A percentile compares a stretch with the other conserved stretches of the same genome.
Conservation (phyloP, 2,797 vertebrate genomes). For the Artibeus lituratus region DNA sequence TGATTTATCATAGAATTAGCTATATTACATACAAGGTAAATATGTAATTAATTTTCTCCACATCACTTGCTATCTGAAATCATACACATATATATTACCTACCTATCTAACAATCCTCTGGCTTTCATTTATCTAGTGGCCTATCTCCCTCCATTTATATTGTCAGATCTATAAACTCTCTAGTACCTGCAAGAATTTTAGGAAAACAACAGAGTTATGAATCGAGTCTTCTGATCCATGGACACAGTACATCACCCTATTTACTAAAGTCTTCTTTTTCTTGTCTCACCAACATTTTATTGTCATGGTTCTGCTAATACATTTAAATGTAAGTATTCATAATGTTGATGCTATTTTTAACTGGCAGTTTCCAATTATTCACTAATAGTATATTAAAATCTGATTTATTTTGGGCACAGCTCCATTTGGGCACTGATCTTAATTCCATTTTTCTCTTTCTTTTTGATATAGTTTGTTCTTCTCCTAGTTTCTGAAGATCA, state of each 20-base stretch:
- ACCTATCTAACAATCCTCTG: background rate
- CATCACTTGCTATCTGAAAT: background rate
- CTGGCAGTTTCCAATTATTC: background rate
- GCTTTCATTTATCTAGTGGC: background rate
- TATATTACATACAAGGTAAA: background rate
- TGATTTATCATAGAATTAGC: background rate
- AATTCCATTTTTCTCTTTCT: background rate
- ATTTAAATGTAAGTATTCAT: background rate
- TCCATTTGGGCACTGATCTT: background rate
- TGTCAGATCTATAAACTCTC: background rate
- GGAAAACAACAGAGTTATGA: background rate
- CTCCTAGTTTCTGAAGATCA: background rate
- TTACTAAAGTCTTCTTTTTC: background rate
- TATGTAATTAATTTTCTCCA: background rate
- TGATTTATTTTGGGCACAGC: background rate
- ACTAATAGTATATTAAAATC: background rate
- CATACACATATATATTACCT: background rate
- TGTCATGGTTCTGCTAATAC: background rate
- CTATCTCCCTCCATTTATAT: background rate
- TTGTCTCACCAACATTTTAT: background rate
- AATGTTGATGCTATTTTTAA: background rate
- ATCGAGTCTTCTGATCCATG: background rate
- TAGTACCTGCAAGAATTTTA: background rate
- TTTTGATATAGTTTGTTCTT: background rate
- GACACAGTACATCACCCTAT: background rate